Evolutionary conservation across 2,888 invertebrate species (phyloP).

Genomic region (Caenorhabditis drosophilae): DNA sequence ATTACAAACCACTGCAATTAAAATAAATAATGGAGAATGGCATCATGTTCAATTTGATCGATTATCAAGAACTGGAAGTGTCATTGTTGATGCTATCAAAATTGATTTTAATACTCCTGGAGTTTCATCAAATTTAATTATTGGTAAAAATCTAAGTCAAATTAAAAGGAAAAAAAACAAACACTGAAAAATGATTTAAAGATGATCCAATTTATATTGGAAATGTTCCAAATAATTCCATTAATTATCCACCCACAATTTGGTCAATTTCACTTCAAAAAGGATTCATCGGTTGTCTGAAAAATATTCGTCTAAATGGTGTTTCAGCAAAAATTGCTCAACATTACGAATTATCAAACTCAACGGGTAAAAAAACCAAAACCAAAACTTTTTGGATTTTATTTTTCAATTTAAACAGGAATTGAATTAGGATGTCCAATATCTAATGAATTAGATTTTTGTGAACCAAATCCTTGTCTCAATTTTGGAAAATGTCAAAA

Average conservation of each 20-base stretch:
- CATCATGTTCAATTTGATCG: constrained; percentile 65
- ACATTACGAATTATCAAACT: constrained; percentile 51
- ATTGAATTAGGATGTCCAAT: constrained; percentile 56
- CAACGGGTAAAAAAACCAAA: constrained; percentile 24
- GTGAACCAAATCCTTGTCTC: constrained; percentile 59
- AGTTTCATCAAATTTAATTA: constrained; percentile 65
- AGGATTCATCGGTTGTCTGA: constrained; percentile 64
- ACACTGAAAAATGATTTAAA: constrained; percentile 1
- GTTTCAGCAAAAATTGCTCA: constrained; percentile 65
- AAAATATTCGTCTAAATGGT: constrained; percentile 67
- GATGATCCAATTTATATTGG: constrained; percentile 41
- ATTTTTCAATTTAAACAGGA: constrained; percentile 17
- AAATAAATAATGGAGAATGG: constrained; percentile 61
- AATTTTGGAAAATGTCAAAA: constrained; percentile 58
- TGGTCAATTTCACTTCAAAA: constrained; percentile 51
- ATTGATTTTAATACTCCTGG: constrained; percentile 68
- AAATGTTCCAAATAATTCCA: constrained; percentile 28
- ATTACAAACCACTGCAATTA: constrained; percentile 72
- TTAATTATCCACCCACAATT: constrained; percentile 46
- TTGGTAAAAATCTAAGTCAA: constrained; percentile 56
- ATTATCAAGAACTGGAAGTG: constrained; percentile 60
- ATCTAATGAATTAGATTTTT: constrained; percentile 38
- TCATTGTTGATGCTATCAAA: constrained; percentile 62
- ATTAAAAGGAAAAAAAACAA: background rate
- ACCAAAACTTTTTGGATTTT: background rate